Evolutionary conservation across 2,113 vertebrate genomes (phyloP).

Genomic region (Antechinus stuartii): DNA sequence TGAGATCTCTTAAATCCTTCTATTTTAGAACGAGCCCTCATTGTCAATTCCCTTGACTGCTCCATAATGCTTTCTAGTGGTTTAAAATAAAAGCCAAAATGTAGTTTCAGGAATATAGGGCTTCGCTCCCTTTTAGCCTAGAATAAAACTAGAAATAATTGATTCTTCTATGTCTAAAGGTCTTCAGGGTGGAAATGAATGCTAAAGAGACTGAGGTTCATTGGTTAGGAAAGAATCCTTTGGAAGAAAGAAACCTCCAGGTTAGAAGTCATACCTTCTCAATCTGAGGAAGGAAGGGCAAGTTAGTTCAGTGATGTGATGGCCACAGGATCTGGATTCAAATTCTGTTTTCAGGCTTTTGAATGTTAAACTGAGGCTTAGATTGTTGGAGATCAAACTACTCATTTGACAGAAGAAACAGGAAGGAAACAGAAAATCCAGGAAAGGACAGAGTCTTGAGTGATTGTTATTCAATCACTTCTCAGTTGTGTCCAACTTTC

Average conservation of each 20-base stretch:
- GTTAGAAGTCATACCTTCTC: not conserved
- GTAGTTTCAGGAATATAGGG: conserved; percentile 59
- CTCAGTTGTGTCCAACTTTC: not conserved
- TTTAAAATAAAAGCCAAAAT: conserved; percentile 70
- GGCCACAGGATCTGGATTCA: not conserved
- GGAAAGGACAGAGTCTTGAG: not conserved
- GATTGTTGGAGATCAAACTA: not conserved
- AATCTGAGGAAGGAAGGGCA: not conserved
- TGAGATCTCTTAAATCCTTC: conserved; percentile 79
- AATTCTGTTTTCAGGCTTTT: not conserved
- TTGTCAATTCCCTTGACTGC: conserved; percentile 79
- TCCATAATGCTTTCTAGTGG: conserved; percentile 65
- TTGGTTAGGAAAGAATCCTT: conserved; percentile 72
- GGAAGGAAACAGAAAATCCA: not conserved
- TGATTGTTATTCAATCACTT: not conserved
- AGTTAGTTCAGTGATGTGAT: not conserved
- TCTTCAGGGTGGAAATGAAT: conserved; percentile 68
- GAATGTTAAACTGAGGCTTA: not conserved
- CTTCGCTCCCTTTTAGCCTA: conserved; percentile 35
- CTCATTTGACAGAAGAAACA: not conserved
- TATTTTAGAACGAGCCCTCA: conserved; percentile 80
- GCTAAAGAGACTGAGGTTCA: conserved; percentile 66
- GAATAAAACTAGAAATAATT: conserved; percentile 71
- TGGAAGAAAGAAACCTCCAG: not conserved
- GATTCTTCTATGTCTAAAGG: conserved; percentile 74